A percentile compares a stretch with the other conserved stretches of the same genome.
Conservation (phyloP, 2,888 invertebrate genomes). For the Drosophila greeni region DNA sequence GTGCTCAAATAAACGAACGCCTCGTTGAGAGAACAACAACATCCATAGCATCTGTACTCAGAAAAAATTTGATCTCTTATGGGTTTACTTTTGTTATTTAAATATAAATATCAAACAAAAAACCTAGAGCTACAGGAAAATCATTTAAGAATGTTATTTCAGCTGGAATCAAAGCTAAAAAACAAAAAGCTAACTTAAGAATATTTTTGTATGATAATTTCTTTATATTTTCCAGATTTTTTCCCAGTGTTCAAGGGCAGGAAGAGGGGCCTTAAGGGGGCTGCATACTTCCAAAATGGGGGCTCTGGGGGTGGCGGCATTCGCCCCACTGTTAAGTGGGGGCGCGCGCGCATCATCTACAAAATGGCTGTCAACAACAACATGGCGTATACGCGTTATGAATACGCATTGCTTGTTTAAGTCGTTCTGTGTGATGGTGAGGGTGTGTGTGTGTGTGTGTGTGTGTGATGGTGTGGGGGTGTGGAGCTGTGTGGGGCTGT, state of each 20-base stretch:
- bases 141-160: not conserved
- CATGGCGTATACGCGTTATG: slow-evolving; percentile 73
- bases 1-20: slow-evolving; percentile 69
- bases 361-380: slow-evolving; percentile 74
- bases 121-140: not conserved
- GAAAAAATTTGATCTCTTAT: not conserved
- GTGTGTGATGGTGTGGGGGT: not conserved
- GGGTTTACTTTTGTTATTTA: not conserved
- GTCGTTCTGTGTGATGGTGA: slow-evolving; percentile 14
- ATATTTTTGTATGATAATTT: accelerated
- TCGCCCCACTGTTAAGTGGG: slow-evolving; percentile 52
- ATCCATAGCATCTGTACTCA: slow-evolving; percentile 5
- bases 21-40: slow-evolving; percentile 52
- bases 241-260: not conserved
- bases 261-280: not conserved
- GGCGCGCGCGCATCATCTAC: slow-evolving; percentile 64
- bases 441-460: slow-evolving; percentile 1
- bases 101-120: not conserved
- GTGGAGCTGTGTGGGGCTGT: no score
- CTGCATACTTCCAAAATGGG: not conserved
- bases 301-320: not conserved
- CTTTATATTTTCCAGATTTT: not conserved
- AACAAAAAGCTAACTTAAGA: not conserved
- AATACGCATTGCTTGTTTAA: slow-evolving; percentile 71
- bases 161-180: not conserved